Evolutionary conservation across 2,888 invertebrate genomes (phyloP), one percentile per base, ranked within the genome.

Genomic region (Lochmaea capreae): DNA sequence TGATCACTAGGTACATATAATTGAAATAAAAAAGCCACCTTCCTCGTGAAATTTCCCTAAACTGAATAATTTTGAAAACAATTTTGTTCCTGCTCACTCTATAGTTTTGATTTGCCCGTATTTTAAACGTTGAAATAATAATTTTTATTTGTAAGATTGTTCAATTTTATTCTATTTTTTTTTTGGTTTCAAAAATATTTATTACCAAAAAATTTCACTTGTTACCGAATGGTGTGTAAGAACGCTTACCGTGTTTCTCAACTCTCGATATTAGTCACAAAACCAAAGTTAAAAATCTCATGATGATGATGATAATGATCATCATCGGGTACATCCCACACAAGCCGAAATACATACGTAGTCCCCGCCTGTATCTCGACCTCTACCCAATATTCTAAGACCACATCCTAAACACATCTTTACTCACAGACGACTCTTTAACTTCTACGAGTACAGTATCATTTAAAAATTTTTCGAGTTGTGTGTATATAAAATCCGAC

Each of bases 401-500:
- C 62, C 62, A 63, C 62, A 63, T 63, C 62, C 62, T 63, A 63
- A 63, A 63, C 62, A 63, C 62, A 63, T 63, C 62, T 63, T 63
- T 43, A 63, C 62, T 12, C 62, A 43, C 62, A 63, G 62, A 63
- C 62, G 43, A 8, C 62, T 63, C 62, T 63, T 43, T 42, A 63
- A 63, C 62, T 63, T 63, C 62, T 63, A 63, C 42, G 62, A 12
- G 62, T 43, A 63, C 81, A 80, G 82, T 83, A 84, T 84, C 84
- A 84, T 82, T 33, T 11, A 83, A 81, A 82, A 79, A 82, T 81
- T 83, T 83, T 82, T 67, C 82, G 83, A 73, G 75, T 81, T 84
- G 84, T 87, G 84, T 87, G 86, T 87, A 86, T 87, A 87, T 84
- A 86, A 84, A 84, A 84, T 81, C 81, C 83, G 80, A 81, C 62